Conservation (phyloP, 2,888 invertebrate genomes). For the Eurytoma californica region DNA sequence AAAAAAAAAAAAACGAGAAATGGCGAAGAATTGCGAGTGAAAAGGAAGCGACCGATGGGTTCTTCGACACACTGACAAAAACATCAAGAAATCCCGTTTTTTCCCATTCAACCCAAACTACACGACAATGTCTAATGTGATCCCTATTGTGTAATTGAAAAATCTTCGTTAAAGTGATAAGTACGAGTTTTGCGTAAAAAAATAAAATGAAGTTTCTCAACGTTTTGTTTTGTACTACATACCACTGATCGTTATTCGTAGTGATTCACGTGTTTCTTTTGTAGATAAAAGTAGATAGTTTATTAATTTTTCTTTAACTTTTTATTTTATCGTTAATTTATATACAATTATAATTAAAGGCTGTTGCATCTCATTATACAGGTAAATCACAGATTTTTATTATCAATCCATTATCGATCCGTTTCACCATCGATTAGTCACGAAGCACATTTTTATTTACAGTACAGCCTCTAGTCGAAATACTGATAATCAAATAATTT, state of each 20-base stretch:
- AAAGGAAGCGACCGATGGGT: slow-evolving; percentile 12
- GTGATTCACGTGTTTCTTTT: slow-evolving; percentile 8
- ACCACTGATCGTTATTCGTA: slow-evolving; percentile 10
- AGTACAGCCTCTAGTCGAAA: no score
- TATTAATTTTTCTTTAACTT: background rate
- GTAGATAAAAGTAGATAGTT: background rate
- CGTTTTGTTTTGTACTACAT: slow-evolving; percentile 30
- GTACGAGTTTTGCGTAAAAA: slow-evolving; percentile 59
- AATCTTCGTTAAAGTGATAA: slow-evolving; percentile 59
- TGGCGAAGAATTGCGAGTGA: slow-evolving; percentile 7
- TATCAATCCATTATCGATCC: no score
- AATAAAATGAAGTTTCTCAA: slow-evolving; percentile 41
- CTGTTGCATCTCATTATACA: no score
- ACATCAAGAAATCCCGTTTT: slow-evolving; percentile 21
- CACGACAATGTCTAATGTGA: slow-evolving; percentile 66
- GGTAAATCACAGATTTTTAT: no score
- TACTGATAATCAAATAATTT: no score
- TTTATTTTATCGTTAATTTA: no score
- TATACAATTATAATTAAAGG: no score
- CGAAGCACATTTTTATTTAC: no score
- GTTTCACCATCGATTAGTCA: no score
- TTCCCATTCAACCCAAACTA: slow-evolving; percentile 49
- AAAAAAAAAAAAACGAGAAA: background rate
- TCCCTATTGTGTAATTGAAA: slow-evolving; percentile 65
- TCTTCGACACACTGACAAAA: slow-evolving; percentile 17